These are phyloP conservation scores for Circaetus gallicus DNA, from an alignment of 2,113 vertebrate species.

Conservation along the genomic window DNA sequence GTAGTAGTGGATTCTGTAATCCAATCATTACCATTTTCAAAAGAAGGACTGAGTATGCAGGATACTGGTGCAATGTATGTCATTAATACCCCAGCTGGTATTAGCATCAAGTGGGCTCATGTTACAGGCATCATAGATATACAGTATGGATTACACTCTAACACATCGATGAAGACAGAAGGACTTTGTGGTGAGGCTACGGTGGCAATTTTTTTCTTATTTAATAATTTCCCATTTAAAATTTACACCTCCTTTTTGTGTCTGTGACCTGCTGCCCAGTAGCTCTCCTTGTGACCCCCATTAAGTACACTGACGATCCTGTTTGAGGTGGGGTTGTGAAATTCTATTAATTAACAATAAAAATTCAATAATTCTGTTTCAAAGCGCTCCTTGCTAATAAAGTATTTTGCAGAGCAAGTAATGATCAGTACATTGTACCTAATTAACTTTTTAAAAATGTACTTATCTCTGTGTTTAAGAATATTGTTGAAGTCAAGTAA, in stretches of 20 bases:
- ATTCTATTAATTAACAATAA: background rate
- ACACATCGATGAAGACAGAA: constrained; percentile 80
- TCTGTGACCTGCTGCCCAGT: background rate
- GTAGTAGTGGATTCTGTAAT: constrained; percentile 86
- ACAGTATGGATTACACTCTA: constrained; percentile 80
- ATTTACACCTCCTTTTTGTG: background rate
- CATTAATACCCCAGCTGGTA: constrained; percentile 87
- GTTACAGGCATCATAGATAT: constrained; percentile 93
- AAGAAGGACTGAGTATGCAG: constrained; percentile 83
- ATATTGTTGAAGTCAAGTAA: background rate
- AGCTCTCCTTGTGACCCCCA: background rate
- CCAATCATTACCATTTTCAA: constrained; percentile 85
- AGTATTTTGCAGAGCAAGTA: background rate
- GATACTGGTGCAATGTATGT: constrained; percentile 95
- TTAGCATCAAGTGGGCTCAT: constrained; percentile 94
- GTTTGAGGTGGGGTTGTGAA: background rate
- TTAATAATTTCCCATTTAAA: background rate
- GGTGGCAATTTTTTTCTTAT: background rate
- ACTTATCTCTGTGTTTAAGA: background rate
- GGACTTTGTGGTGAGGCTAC: constrained; percentile 90
- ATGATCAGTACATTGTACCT: background rate
- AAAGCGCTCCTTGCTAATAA: background rate
- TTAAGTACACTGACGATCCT: background rate
- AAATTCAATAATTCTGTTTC: background rate
- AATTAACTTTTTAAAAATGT: background rate